These are phyloP conservation scores for Arizona elegans DNA, from an alignment of 2,113 vertebrate genomes.

Conservation along the genomic window DNA sequence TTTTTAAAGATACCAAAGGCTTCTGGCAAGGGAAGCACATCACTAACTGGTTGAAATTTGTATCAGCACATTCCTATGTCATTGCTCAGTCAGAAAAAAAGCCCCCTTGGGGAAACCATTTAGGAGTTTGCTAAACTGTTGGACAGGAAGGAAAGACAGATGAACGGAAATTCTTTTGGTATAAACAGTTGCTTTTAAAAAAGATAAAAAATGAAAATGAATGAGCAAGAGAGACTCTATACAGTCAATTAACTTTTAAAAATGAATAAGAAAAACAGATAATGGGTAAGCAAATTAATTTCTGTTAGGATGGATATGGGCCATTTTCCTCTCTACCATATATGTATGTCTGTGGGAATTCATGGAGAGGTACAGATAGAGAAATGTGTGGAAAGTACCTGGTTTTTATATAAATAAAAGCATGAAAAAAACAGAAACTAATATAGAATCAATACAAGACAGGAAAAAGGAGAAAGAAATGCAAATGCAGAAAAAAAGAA, in stretches of 20 bases:
- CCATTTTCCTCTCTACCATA: not conserved
- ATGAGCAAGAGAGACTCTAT: not conserved
- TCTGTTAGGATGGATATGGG: not conserved
- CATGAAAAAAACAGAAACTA: not conserved
- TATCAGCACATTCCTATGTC: constrained; percentile 37
- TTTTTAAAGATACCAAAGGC: not conserved
- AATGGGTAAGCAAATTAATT: not conserved
- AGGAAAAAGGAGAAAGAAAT: not conserved
- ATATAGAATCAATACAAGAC: not conserved
- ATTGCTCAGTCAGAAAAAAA: not conserved
- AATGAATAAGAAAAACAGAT: not conserved
- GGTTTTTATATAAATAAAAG: not conserved
- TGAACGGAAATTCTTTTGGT: constrained; percentile 13
- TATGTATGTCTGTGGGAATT: not conserved
- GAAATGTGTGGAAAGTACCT: not conserved
- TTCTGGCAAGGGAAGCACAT: not conserved
- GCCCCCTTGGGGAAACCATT: not conserved
- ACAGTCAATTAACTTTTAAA: not conserved
- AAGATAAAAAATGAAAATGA: not conserved
- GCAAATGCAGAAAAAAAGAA: not conserved
- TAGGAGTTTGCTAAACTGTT: not conserved
- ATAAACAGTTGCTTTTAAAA: not conserved
- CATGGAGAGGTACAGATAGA: not conserved
- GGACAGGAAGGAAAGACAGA: constrained; percentile 29
- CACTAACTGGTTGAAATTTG: not conserved